A percentile compares a stretch with the other conserved stretches of the same genome.
phyloP scores from a whole-genome alignment of 2,113 vertebrate genomes.

The Syrmaticus mikado region DNA sequence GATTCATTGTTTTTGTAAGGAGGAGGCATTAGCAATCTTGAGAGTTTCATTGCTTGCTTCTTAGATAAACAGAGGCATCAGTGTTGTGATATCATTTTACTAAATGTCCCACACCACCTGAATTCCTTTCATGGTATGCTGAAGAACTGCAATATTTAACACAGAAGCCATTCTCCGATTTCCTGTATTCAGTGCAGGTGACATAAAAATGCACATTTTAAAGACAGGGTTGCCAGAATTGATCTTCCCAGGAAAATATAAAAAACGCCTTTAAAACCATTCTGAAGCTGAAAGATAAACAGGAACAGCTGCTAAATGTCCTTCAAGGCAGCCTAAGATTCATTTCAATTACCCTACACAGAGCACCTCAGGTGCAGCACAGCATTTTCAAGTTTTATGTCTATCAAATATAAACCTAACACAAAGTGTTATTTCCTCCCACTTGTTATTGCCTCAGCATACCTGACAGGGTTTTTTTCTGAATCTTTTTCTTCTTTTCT shows the following conservation, averaged over 20 bases:
- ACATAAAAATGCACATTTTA: slow-evolving; percentile 71
- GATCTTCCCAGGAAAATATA: slow-evolving; percentile 72
- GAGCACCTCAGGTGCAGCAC: slow-evolving; percentile 64
- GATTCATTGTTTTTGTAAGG: slow-evolving; percentile 58
- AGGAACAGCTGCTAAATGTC: slow-evolving; percentile 78
- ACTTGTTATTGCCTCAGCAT: slow-evolving; percentile 53
- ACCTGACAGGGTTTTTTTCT: slow-evolving; percentile 34
- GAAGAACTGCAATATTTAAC: slow-evolving; percentile 15
- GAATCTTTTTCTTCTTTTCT: slow-evolving; percentile 46
- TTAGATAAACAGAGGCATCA: background rate
- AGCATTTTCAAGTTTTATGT: slow-evolving; percentile 68
- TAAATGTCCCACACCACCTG: slow-evolving; percentile 12
- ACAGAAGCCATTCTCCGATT: slow-evolving; percentile 29
- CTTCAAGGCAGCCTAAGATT: slow-evolving; percentile 64
- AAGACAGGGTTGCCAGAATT: slow-evolving; percentile 57
- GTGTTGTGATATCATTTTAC: background rate
- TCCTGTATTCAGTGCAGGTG: slow-evolving; percentile 41
- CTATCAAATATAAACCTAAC: slow-evolving; percentile 56
- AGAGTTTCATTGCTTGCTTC: slow-evolving; percentile 23
- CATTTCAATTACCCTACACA: slow-evolving; percentile 71
- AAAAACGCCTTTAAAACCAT: slow-evolving; percentile 67
- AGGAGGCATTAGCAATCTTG: background rate
- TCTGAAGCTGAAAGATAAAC: slow-evolving; percentile 72
- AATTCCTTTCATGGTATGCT: slow-evolving; percentile 10
- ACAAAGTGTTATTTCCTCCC: slow-evolving; percentile 49